Conservation (phyloP, 2,113 vertebrate species). For the Varanus salvator region DNA sequence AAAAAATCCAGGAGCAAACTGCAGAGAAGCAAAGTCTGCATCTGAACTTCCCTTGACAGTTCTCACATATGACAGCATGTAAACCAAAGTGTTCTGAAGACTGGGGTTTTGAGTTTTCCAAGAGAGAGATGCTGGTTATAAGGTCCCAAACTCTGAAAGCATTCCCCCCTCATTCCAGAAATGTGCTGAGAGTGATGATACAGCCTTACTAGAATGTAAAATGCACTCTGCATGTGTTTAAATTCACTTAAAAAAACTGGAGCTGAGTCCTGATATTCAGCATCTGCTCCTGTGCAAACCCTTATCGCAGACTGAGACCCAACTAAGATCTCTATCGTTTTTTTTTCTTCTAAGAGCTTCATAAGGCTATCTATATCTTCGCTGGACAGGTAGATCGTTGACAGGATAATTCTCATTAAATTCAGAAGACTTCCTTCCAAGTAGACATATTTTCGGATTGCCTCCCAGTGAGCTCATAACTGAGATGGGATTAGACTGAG, state of each 20-base stretch:
- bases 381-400: background rate
- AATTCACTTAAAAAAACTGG: background rate
- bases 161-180: background rate
- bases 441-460: background rate
- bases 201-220: background rate
- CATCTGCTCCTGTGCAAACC: background rate
- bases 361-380: background rate
- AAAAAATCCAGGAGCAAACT: slow-evolving; percentile 6
- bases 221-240: background rate
- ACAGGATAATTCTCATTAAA: background rate
- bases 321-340: background rate
- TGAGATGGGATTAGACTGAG: background rate
- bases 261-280: background rate
- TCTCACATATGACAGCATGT: background rate
- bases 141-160: background rate
- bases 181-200: background rate
- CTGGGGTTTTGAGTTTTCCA: background rate
- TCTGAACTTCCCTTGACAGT: background rate
- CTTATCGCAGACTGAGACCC: background rate
- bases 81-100: background rate
- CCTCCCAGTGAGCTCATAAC: background rate
- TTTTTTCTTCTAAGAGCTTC: background rate
- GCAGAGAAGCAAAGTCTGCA: background rate
- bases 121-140: background rate
- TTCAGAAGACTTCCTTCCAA: background rate